Evolutionary conservation across 2,888 invertebrate species (phyloP), one percentile per base, ranked within the genome.

Genomic region (Caenorhabditis wallacei): DNA sequence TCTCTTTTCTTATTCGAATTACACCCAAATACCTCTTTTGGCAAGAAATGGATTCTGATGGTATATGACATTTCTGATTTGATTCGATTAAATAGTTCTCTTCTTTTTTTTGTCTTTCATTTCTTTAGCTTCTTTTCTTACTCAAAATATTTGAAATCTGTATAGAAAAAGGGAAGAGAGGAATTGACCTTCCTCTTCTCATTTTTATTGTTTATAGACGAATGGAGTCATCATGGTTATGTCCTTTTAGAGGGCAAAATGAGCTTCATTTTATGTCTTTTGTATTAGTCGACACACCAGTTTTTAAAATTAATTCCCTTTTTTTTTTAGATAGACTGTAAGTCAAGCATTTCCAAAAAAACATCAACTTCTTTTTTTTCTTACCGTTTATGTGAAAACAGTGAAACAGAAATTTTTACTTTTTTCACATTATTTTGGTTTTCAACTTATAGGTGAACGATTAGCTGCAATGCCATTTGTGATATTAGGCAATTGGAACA

Each of bases 151-250:
- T 66, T 53, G 40, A 51, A 66, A 35, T 48, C 7, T 48, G 18
- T 5, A 48, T 18, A 13, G 20, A 37, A 16, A 51, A 18, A 40
- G 35, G 30, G 18, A 24, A 0, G 5, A n/a, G 30, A 61, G 35
- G 54, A 13, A 61, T 68, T 66, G 80, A 66, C 80, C 63, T 66
- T 80, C 69, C 54, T 59, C 66, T 51, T 59, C 46, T 48, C 74
- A 78, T 20, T 78, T 78, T 78, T 69, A 78, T 78, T 69, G 78
- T 76, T 76, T 76, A 76, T 76, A 76, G 64, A 51, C 53, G 24
- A 26, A 26, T 56, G 13, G 54, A 54, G 59, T 61, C 61, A 59
- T 56, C 53, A 51, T 51, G 64, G 40, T 4, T 11, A 51, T 61
- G 61, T 69, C 76, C 68, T 74, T 68, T 46, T 56, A 53, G 59